phyloP scores from a whole-genome alignment of 1,140 invertebrate species.

The Bombus consobrinus region DNA sequence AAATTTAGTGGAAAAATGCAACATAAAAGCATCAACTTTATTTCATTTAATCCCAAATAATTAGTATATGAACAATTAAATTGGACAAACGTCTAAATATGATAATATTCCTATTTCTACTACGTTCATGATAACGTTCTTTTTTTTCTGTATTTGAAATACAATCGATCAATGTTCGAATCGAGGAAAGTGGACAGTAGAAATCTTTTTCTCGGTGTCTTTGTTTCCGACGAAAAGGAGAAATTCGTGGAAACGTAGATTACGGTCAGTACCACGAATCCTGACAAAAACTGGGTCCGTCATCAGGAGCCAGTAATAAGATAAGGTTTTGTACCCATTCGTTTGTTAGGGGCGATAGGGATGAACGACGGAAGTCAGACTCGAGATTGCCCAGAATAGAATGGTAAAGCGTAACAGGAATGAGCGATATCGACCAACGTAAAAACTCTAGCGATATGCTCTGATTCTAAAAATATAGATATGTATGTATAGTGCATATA shows the following conservation, averaged over 20 bases:
- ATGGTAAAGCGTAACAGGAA: constrained; percentile 2
- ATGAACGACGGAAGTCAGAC: constrained; percentile 17
- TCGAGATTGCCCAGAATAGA: constrained; percentile 38
- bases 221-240: not conserved
- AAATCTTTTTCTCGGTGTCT: not conserved
- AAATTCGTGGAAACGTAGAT: constrained; percentile 31
- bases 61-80: too few relatives aligned
- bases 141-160: too few relatives aligned
- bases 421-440: not conserved
- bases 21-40: too few relatives aligned
- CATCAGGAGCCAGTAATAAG: constrained; percentile 49
- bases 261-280: constrained; percentile 26
- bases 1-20: too few relatives aligned
- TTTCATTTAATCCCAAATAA: too few relatives aligned
- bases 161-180: not conserved
- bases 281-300: constrained; percentile 48
- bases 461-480: constrained; percentile 5
- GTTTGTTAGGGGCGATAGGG: constrained; percentile 1
- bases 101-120: too few relatives aligned
- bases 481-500: not conserved
- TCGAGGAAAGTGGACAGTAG: not conserved
- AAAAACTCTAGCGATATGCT: constrained; percentile 1
- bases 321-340: constrained; percentile 43
- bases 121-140: too few relatives aligned
- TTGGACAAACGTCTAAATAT: too few relatives aligned